Evolutionary conservation across 2,797 vertebrate species (phyloP).

Genomic region (Acanthis flammea): DNA sequence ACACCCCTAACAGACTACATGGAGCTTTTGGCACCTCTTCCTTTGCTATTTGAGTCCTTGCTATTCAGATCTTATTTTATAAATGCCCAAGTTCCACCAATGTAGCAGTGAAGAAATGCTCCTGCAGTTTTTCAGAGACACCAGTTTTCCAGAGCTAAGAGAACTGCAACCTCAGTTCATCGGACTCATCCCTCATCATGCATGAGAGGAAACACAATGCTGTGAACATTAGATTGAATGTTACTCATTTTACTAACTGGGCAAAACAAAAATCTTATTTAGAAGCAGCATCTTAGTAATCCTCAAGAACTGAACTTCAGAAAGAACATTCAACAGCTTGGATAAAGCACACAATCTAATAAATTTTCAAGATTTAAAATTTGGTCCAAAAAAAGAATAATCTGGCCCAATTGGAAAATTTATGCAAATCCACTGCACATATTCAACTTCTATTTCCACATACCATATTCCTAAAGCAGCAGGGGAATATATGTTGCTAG

Average conservation of each 20-base stretch:
- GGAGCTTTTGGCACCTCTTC: constrained; percentile 17
- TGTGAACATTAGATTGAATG: not conserved
- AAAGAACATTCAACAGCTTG: not conserved
- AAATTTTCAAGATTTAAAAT: not conserved
- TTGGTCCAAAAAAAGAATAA: not conserved
- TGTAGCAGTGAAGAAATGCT: not conserved
- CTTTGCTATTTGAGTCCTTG: not conserved
- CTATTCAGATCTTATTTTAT: not conserved
- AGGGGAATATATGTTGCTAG: not conserved
- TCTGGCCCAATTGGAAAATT: not conserved
- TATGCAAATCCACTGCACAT: not conserved
- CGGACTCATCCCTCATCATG: not conserved
- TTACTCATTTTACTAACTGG: not conserved
- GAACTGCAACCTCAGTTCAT: not conserved
- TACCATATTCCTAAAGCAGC: not conserved
- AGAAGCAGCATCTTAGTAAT: not conserved
- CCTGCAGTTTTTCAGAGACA: not conserved
- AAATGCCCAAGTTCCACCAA: not conserved
- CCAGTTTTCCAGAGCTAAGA: not conserved
- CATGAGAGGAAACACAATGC: not conserved
- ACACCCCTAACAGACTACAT: constrained; percentile 5
- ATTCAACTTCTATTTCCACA: not conserved
- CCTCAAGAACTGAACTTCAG: not conserved
- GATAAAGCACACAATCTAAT: not conserved
- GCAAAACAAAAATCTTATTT: not conserved